Evolutionary conservation across 1,140 invertebrate species (phyloP), one percentile per base, ranked within the genome.

Genomic region (Uloborus diversus): DNA sequence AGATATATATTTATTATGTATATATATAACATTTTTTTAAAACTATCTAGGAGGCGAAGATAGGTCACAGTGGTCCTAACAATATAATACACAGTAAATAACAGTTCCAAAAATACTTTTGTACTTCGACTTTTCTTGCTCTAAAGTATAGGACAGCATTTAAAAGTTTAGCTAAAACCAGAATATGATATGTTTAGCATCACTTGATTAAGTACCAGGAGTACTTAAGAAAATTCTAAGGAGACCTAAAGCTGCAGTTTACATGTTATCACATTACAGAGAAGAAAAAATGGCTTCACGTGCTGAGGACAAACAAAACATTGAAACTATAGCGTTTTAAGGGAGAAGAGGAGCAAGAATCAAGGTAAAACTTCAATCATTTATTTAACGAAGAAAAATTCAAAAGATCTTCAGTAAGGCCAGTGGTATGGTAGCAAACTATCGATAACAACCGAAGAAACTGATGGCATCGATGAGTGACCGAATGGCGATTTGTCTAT

Each of bases 101-200:
- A 73, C 69, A 47, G 59, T 37, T 73, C 69, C 69, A 73, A 73
- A 71, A 73, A 73, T 73, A 73, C 51, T 42, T 71, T 73, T 73
- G 69, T 61, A 73, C 69, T 61, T 61, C 20, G n/a, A 47, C 56
- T 28, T 13, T 56, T 70, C 64, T 66, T 73, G n/a, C 17, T 73
- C 69, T 73, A 47, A 73, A 61, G 61, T 56, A 33, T 61, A 61
- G 37, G 69, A 28, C 4, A 69, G 47, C n/a, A 53, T 51, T 69
- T 37, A 42, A 59, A 71, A 61, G 37, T 59, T 59, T 28, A 42
- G 69, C 53, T 71, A 71, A 32, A 33, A 70, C 20, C 51, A 37
- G 20, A 59, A 61, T 73, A 61, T 73, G 69, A 73, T 73, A 73
- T 73, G 69, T 73, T 61, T 37, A 35, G 56, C 33, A 70, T 70